Conservation (phyloP, 2,113 vertebrate species). For the Amphiprion ocellaris region DNA sequence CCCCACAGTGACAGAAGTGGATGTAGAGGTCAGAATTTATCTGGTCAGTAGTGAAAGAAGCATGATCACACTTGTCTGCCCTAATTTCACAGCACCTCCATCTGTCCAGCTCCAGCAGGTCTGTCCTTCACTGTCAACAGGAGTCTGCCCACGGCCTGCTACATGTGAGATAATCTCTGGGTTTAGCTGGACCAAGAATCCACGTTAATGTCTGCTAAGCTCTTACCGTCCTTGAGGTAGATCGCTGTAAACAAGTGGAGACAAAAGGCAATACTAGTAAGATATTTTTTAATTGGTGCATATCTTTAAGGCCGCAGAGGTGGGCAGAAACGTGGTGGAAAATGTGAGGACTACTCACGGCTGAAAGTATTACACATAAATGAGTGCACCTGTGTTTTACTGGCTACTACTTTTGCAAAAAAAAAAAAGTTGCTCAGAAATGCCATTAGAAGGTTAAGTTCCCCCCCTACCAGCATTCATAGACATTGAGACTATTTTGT, state of each 20-base stretch:
- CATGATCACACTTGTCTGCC: constrained; percentile 31
- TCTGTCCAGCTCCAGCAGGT: constrained; percentile 22
- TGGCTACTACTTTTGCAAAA: background rate
- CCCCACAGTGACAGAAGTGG: background rate
- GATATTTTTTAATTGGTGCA: background rate
- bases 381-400: background rate
- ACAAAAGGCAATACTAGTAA: background rate
- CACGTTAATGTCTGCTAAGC: constrained; percentile 57
- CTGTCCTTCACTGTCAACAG: constrained; percentile 49
- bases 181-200: constrained; percentile 64
- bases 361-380: background rate
- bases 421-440: background rate
- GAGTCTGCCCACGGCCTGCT: constrained; percentile 38
- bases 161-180: constrained; percentile 66
- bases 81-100: constrained; percentile 20
- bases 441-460: background rate
- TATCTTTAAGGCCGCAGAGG: background rate
- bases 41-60: background rate
- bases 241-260: constrained; percentile 13
- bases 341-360: background rate
- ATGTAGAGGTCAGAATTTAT: constrained; percentile 3
- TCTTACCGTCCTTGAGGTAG: constrained; percentile 40
- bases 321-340: background rate
- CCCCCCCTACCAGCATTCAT: background rate
- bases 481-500: background rate